Base-by-base conservation (phyloP, 2,113 vertebrate genomes). In the Echinops telfairi region DNA sequence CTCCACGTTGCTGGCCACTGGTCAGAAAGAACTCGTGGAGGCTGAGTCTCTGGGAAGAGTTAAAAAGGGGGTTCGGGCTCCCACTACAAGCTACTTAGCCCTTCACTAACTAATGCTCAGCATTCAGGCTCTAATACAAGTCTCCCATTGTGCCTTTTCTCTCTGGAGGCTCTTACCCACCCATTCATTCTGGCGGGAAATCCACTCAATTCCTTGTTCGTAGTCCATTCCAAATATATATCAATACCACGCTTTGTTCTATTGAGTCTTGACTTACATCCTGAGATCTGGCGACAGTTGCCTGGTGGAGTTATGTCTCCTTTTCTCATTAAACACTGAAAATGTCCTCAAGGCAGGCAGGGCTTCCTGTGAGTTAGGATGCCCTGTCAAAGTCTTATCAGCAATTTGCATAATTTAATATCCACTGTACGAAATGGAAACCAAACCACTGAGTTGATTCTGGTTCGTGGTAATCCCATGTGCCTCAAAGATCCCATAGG, bases 401-500 rank as follows among this genome's bases (percentile, higher is more conserved):
- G 33, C 66, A 81, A 43, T 36, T 89, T 81, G 75, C 66, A 68
- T 86, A 43, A n/a, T 80, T 73, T 57, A 84, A 53, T 62, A 79
- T 62, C 64, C n/a, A 66, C 80, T 89, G 81, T 70, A 76, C 11
- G 10, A 2, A 68, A 29, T 10, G 29, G 14, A 68, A 68, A 31
- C 14, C 1, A 68, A 31, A 31, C 27, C 66, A 12, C 2, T 36
- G 70, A 36, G 70, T 8, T 73, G n/a, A 33, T 73, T 33, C 16
- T 36, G 70, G 33, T 8, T 73, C 70, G 17, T 36, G n/a, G 15
- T 12, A 71, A 71, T 15, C 68, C 15, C n/a, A 33, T 71, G 68
- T 16, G 68, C 68, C n/a, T 31, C 66, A 68, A 29, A 68, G 66
- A 7, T 14, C 31, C 29, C 14, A 16, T 16, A n/a, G 66, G 66